Percentiles rank a stretch among this genome's conserved stretches.
These are phyloP conservation scores for Rhabdornis inornatus DNA, from an alignment of 2,113 vertebrate species.

Conservation along the genomic window DNA sequence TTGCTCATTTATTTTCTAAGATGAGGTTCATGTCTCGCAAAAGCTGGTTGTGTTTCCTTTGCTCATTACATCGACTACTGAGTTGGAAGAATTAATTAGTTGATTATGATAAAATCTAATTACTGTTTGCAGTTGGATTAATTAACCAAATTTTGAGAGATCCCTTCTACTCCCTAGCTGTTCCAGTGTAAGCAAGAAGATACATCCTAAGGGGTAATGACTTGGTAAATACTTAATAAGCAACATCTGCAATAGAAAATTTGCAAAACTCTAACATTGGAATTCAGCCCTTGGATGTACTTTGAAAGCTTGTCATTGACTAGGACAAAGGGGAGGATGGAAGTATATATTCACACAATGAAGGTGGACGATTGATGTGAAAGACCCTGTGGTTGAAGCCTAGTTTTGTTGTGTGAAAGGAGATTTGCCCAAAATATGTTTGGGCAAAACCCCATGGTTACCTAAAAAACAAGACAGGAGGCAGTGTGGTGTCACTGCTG, in stretches of 20 bases:
- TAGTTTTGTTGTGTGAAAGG: background rate
- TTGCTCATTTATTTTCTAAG: slow-evolving; percentile 23
- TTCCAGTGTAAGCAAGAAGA: slow-evolving; percentile 28
- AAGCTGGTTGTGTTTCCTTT: slow-evolving; percentile 8
- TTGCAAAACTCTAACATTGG: background rate
- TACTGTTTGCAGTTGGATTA: slow-evolving; percentile 62
- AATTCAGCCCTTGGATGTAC: background rate
- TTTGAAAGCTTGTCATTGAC: background rate
- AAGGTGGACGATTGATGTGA: background rate
- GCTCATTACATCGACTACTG: slow-evolving; percentile 50
- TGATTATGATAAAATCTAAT: slow-evolving; percentile 59
- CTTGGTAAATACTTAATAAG: slow-evolving; percentile 55
- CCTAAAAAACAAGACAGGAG: background rate
- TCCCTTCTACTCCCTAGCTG: background rate
- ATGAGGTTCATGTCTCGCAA: background rate
- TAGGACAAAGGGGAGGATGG: background rate
- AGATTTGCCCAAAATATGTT: background rate
- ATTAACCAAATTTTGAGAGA: slow-evolving; percentile 51
- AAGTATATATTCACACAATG: background rate
- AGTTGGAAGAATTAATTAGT: slow-evolving; percentile 65
- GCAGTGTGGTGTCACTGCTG: background rate
- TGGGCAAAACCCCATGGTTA: background rate
- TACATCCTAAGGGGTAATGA: slow-evolving; percentile 37
- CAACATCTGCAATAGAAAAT: slow-evolving; percentile 11
- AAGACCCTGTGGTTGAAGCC: background rate